These are phyloP conservation scores for Orthonevra nobilis DNA, from an alignment of 2,888 invertebrate genomes.

Conservation along the genomic window DNA sequence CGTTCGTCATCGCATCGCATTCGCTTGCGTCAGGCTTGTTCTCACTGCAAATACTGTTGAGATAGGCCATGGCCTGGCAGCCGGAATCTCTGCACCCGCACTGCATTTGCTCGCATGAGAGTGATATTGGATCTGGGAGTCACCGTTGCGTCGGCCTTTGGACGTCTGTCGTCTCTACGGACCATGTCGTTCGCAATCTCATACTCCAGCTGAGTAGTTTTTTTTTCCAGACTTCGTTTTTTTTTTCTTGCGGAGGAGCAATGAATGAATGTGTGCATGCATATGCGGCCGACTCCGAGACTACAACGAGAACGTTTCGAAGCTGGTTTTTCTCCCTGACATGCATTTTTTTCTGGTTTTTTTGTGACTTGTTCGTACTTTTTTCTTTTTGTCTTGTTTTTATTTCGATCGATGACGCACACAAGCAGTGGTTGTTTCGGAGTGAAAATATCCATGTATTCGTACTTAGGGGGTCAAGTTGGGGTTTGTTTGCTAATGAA, in stretches of 20 bases:
- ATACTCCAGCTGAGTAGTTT: conserved; percentile 15
- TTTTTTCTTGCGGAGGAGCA: conserved; percentile 42
- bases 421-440: conserved; percentile 49
- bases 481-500: no score
- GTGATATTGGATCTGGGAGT: conserved; percentile 42
- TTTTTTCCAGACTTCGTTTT: background rate
- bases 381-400: conserved; percentile 12
- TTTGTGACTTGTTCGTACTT: conserved; percentile 6
- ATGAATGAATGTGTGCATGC: conserved; percentile 65
- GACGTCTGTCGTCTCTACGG: no score
- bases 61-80: conserved; percentile 61
- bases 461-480: no score
- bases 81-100: conserved; percentile 53
- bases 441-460: no score
- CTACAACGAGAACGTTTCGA: conserved; percentile 6
- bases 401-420: conserved; percentile 66
- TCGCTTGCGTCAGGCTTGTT: conserved; percentile 15
- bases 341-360: conserved; percentile 39
- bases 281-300: conserved; percentile 35
- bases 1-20: conserved; percentile 23
- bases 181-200: no score
- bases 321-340: conserved; percentile 35
- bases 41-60: conserved; percentile 59
- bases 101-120: conserved; percentile 68
- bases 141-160: conserved; percentile 1